Base-by-base conservation (phyloP, 2,797 vertebrate species). In the Okamejei kenojei region DNA sequence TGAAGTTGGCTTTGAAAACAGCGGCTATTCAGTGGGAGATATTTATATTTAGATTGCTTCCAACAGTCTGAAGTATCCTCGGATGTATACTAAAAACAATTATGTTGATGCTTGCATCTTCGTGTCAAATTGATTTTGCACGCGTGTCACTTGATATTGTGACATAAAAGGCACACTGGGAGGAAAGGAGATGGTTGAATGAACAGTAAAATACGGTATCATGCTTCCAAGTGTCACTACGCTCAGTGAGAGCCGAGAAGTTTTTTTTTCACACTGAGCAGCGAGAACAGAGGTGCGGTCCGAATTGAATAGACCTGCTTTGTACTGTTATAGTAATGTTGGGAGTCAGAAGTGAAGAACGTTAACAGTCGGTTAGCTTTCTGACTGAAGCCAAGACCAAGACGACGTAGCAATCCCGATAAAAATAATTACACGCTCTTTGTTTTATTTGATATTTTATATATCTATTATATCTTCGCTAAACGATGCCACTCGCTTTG, bases 111-210 rank as follows among this genome's bases (percentile, higher is more conserved):
- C 74, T 74, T 68, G 71, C 35, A 65, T 74, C 71, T 54, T 91
- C 35, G 21, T 45, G 90, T 91, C 90, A 74, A 91, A 91, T 91
- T 91, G 90, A 91, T 91, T 91, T 91, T 74, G 35, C 90, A 91
- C 23, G 90, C 68, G 68, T 91, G 90, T 91, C 90, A 74, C 35
- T 91, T 91, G 90, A 32, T 23, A 91, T 91, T 91, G 65, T 91
- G 90, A 29, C 13, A 26, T 21, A 38, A 71, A 73, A 90, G 63
- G 35, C 65, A 90, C 26, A 68, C 65, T 73, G 21, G 10, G 26
- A 35, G 90, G 90, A 54, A 15, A n/a, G 90, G 35, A 15, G 84
- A 21, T 35, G 68, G 17, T 15, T 74, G 90, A 91, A 73, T 91
- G 90, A 45, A 73, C 21, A 45, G 68, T 91, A 74, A 91, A 86